These are phyloP conservation scores for Volucella inanis DNA, from an alignment of 2,888 invertebrate species.

Conservation along the genomic window DNA sequence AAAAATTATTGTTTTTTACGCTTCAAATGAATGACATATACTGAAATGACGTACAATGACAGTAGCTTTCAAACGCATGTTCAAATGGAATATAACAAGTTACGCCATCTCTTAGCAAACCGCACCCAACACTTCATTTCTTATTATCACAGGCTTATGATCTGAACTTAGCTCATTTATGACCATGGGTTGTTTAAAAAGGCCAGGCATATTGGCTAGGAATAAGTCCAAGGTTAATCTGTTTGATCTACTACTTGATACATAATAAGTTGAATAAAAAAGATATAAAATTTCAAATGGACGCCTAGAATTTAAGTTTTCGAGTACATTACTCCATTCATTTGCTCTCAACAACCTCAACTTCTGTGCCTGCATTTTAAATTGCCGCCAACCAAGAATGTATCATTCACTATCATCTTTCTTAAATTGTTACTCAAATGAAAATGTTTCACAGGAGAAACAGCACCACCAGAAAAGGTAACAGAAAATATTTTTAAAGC, in stretches of 20 bases:
- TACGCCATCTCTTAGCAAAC: too few relatives aligned
- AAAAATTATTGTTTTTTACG: too few relatives aligned
- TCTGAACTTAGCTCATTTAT: conserved; percentile 18
- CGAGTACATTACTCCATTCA: conserved; percentile 5
- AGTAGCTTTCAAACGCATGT: too few relatives aligned
- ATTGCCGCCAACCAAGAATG: not conserved
- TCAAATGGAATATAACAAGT: too few relatives aligned
- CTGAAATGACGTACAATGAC: too few relatives aligned
- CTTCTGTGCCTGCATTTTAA: not conserved
- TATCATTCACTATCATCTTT: not conserved
- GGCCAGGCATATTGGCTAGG: not conserved
- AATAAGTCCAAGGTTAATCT: conserved; percentile 7
- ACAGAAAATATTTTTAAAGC: too few relatives aligned
- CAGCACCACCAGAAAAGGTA: too few relatives aligned
- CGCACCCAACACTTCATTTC: too few relatives aligned
- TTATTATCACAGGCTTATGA: not conserved
- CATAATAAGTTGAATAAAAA: not conserved
- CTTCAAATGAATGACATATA: too few relatives aligned
- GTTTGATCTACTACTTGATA: not conserved
- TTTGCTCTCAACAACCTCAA: not conserved
- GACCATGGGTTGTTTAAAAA: not conserved
- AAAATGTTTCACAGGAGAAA: too few relatives aligned
- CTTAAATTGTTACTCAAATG: not conserved
- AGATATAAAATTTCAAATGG: conserved; percentile 2
- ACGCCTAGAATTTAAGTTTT: not conserved